Evolutionary conservation across 2,113 vertebrate genomes (phyloP).

Genomic region (Heliornis fulica): DNA sequence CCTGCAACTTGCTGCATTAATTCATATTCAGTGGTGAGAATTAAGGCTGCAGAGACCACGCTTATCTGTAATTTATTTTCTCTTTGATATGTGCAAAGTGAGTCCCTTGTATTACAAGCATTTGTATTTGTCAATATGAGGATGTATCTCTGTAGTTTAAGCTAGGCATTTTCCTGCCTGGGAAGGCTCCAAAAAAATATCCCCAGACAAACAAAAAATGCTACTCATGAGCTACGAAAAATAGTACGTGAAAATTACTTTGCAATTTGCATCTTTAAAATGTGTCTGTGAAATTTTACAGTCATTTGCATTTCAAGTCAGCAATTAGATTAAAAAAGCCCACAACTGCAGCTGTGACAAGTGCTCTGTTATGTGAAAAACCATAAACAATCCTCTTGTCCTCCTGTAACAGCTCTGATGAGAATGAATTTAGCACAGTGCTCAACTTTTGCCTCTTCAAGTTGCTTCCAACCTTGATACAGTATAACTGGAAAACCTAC

Average conservation of each 20-base stretch:
- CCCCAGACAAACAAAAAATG: background rate
- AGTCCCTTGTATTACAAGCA: background rate
- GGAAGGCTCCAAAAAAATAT: background rate
- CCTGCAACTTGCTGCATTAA: background rate
- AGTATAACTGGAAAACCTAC: background rate
- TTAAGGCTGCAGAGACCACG: background rate
- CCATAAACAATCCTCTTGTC: slow-evolving; percentile 40
- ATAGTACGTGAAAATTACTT: slow-evolving; percentile 17
- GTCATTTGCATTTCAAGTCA: slow-evolving; percentile 36
- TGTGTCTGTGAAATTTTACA: slow-evolving; percentile 20
- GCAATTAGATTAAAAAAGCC: slow-evolving; percentile 41
- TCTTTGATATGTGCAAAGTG: background rate
- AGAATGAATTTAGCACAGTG: rapidly evolving
- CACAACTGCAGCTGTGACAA: slow-evolving; percentile 32
- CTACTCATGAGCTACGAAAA: background rate
- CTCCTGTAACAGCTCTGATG: background rate
- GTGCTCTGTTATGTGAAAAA: background rate
- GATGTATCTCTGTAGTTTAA: background rate
- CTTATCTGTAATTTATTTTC: background rate
- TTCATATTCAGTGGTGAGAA: background rate
- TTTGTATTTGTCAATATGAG: background rate
- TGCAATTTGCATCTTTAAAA: slow-evolving; percentile 28
- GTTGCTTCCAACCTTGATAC: background rate
- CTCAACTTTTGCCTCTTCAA: background rate
- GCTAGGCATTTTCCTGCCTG: background rate